phyloP scores from a whole-genome alignment of 2,797 vertebrate species.

The Cirrhinus mrigala region DNA sequence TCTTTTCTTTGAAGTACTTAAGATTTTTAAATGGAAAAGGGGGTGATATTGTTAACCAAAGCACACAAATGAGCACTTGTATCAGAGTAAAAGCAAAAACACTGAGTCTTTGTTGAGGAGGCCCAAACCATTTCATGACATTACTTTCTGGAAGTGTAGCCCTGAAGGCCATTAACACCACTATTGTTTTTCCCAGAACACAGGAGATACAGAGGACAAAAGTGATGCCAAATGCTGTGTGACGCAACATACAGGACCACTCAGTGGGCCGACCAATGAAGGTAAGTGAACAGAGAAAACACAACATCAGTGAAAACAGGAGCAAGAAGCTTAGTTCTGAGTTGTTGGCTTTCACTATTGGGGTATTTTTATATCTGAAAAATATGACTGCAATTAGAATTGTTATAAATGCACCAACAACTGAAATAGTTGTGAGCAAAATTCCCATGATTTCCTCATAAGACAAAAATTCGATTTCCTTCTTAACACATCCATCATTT shows the following conservation, averaged over 20 bases:
- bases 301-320: slow-evolving; percentile 62
- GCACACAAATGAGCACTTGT: slow-evolving; percentile 50
- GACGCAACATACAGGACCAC: slow-evolving; percentile 54
- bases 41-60: slow-evolving; percentile 54
- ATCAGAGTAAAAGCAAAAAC: slow-evolving; percentile 55
- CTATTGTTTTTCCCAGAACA: slow-evolving; percentile 50
- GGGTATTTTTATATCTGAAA: slow-evolving; percentile 69
- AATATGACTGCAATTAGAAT: slow-evolving; percentile 64
- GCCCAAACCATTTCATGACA: slow-evolving; percentile 61
- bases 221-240: slow-evolving; percentile 50
- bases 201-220: slow-evolving; percentile 52
- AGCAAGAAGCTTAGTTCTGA: slow-evolving; percentile 69
- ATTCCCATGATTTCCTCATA: slow-evolving; percentile 72
- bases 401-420: slow-evolving; percentile 71
- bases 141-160: slow-evolving; percentile 58
- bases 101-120: slow-evolving; percentile 58
- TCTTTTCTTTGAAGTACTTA: slow-evolving; percentile 45
- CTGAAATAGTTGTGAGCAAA: slow-evolving; percentile 68
- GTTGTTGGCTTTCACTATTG: slow-evolving; percentile 70
- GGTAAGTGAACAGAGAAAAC: slow-evolving; percentile 60
- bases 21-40: slow-evolving; percentile 54
- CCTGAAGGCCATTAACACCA: slow-evolving; percentile 55
- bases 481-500: slow-evolving; percentile 56
- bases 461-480: slow-evolving; percentile 60
- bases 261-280: slow-evolving; percentile 50